A percentile compares a stretch with the other conserved stretches of the same genome.
phyloP scores from a whole-genome alignment of 2,888 invertebrate genomes.

The Thyatira batis region DNA sequence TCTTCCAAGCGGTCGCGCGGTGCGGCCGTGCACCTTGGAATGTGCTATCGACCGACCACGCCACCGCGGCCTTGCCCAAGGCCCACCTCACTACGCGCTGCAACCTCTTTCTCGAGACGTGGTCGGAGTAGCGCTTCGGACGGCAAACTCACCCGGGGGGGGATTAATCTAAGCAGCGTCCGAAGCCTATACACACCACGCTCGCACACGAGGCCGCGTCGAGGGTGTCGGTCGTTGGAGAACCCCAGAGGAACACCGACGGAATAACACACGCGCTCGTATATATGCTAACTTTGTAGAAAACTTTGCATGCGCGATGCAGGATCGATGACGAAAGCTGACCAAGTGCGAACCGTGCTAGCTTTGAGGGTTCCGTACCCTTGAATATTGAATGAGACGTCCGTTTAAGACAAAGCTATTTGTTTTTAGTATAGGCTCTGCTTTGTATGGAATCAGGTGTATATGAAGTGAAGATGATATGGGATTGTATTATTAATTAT shows the following conservation, averaged over 20 bases:
- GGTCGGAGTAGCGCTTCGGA: background rate
- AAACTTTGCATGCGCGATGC: background rate
- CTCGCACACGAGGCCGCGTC: background rate
- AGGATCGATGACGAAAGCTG: background rate
- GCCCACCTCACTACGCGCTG: background rate
- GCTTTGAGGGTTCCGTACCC: background rate
- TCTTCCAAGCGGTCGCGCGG: background rate
- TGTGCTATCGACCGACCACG: background rate
- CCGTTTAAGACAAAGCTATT: too few relatives aligned
- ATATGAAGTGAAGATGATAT: too few relatives aligned
- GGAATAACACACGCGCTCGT: background rate
- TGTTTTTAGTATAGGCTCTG: too few relatives aligned
- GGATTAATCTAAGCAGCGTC: background rate
- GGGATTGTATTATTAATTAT: background rate
- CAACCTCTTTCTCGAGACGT: background rate
- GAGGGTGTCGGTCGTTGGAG: background rate
- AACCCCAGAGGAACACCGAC: background rate
- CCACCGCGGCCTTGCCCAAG: background rate
- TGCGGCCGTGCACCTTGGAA: background rate
- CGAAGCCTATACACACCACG: background rate
- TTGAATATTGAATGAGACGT: background rate
- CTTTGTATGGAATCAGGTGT: too few relatives aligned
- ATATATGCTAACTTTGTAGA: background rate
- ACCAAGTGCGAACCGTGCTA: background rate
- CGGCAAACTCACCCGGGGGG: background rate